These are phyloP conservation scores for Labeo rohita DNA, from an alignment of 2,113 vertebrate species.

Conservation along the genomic window DNA sequence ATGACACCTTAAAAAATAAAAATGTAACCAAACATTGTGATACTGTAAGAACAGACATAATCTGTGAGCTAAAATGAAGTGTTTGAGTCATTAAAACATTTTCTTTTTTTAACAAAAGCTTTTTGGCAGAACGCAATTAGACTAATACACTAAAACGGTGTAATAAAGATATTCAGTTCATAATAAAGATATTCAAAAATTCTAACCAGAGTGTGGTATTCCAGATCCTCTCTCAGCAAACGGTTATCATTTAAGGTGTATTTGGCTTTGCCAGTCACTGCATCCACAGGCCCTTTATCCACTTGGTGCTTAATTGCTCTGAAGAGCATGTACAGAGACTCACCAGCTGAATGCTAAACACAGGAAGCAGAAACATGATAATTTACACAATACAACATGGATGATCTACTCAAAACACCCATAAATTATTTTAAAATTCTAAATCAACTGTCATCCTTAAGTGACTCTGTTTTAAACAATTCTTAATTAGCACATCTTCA, in stretches of 20 bases:
- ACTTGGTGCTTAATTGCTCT: slow-evolving; percentile 32
- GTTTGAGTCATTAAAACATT: background rate
- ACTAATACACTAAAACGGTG: background rate
- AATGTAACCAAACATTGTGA: background rate
- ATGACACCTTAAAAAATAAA: background rate
- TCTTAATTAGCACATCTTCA: background rate
- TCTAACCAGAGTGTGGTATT: slow-evolving; percentile 12
- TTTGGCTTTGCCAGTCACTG: slow-evolving; percentile 34
- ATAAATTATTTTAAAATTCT: background rate
- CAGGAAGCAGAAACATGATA: background rate
- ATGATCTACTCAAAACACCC: background rate
- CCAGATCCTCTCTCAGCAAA: slow-evolving; percentile 27
- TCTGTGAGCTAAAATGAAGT: background rate
- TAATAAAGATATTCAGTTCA: background rate
- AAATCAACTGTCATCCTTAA: background rate
- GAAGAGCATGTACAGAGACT: slow-evolving; percentile 26
- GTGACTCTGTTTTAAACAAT: background rate
- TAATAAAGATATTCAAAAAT: background rate
- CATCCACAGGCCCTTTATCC: slow-evolving; percentile 24
- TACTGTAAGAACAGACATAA: background rate
- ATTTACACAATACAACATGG: background rate
- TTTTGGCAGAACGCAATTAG: background rate
- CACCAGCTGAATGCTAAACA: background rate
- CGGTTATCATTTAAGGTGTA: slow-evolving; percentile 31
- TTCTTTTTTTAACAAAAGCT: background rate